phyloP scores from a whole-genome alignment of 2,113 vertebrate species.

The Amazona guildingii region DNA sequence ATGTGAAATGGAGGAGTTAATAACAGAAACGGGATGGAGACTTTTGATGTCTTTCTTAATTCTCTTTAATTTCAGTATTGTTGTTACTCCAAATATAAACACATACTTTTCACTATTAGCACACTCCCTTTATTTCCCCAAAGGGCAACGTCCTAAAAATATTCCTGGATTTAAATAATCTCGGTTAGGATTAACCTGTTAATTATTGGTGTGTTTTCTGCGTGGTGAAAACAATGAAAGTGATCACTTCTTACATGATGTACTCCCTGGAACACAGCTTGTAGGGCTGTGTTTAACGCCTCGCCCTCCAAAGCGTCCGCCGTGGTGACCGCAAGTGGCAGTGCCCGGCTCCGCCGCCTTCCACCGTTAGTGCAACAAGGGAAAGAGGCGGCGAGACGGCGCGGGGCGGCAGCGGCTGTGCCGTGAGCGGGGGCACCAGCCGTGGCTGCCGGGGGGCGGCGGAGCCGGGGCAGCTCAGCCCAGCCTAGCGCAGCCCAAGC shows the following conservation, averaged over 20 bases:
- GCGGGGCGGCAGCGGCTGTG: background rate
- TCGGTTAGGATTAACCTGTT: conserved; percentile 46
- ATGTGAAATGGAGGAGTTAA: conserved; percentile 40
- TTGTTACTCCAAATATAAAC: conserved; percentile 57
- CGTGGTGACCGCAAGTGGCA: background rate
- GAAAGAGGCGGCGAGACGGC: background rate
- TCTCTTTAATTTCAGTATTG: conserved; percentile 60
- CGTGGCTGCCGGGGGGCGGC: background rate
- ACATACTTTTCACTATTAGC: conserved; percentile 52
- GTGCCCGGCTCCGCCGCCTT: background rate
- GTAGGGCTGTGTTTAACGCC: background rate
- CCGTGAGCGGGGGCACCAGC: background rate
- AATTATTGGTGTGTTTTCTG: conserved; percentile 8
- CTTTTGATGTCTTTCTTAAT: conserved; percentile 54
- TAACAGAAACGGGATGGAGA: conserved; percentile 1
- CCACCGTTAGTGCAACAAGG: background rate
- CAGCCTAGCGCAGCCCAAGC: background rate
- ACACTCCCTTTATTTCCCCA: conserved; percentile 46
- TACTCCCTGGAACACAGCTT: background rate
- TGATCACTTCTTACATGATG: background rate
- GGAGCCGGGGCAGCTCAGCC: background rate
- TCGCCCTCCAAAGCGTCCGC: background rate
- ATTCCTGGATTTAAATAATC: conserved; percentile 9
- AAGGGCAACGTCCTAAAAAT: conserved; percentile 46
- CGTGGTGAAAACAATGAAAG: background rate